These are phyloP conservation scores for Cnemophilus loriae DNA, from an alignment of 2,113 vertebrate genomes.

Conservation along the genomic window DNA sequence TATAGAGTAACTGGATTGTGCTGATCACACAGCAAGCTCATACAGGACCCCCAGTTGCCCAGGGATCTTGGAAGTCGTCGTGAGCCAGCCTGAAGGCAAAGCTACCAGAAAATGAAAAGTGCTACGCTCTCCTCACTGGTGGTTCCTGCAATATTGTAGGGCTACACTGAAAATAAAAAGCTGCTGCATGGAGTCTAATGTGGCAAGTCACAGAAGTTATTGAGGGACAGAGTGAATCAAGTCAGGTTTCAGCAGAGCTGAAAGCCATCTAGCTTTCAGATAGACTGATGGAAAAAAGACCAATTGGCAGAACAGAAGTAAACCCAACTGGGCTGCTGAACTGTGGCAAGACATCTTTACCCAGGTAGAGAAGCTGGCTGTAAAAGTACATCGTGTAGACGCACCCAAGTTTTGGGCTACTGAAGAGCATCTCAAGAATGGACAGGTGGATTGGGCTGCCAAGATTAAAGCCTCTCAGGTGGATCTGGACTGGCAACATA, in stretches of 20 bases:
- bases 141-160: background rate
- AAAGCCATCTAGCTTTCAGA: background rate
- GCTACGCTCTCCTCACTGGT: background rate
- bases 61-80: background rate
- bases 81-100: background rate
- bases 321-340: background rate
- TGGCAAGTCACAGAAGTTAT: background rate
- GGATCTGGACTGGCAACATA: background rate
- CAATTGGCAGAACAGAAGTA: background rate
- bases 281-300: background rate
- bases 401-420: rapidly evolving
- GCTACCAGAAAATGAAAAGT: background rate
- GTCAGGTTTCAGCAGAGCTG: background rate
- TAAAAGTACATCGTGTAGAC: rapidly evolving
- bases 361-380: background rate
- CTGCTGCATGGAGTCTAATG: background rate
- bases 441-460: background rate
- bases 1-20: background rate
- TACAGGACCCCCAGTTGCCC: background rate
- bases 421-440: background rate
- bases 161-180: too few relatives aligned
- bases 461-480: background rate
- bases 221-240: background rate
- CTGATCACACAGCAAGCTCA: background rate
- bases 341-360: background rate